These are phyloP conservation scores for Scolopax bukidnonensis DNA, from an alignment of 2,797 vertebrate genomes.

Conservation along the genomic window DNA sequence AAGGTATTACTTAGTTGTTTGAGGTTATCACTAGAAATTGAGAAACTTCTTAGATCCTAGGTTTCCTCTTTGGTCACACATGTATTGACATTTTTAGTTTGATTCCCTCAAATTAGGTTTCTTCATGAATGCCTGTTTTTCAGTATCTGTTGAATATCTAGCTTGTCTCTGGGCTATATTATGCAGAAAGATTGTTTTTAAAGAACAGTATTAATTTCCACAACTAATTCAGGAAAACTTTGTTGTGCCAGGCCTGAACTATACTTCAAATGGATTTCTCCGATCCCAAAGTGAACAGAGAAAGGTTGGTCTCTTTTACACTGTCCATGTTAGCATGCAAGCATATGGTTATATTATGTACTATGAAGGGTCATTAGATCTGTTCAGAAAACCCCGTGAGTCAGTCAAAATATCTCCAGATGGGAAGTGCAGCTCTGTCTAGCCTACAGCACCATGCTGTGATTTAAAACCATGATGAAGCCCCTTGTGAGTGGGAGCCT, in stretches of 20 bases:
- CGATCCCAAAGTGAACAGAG: neutral
- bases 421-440: slow-evolving; percentile 38
- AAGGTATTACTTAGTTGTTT: neutral
- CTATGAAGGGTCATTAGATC: slow-evolving; percentile 35
- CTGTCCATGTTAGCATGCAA: neutral
- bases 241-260: neutral
- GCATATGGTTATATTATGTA: slow-evolving; percentile 21
- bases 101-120: neutral
- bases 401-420: slow-evolving; percentile 59
- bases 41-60: neutral
- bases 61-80: neutral
- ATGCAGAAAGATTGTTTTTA: neutral
- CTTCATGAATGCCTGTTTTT: neutral
- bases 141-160: neutral
- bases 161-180: neutral
- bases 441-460: slow-evolving; percentile 38
- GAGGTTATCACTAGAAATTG: neutral
- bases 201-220: neutral
- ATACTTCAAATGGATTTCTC: neutral
- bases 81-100: neutral
- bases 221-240: neutral
- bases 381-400: neutral
- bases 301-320: neutral
- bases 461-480: slow-evolving; percentile 61
- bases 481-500: slow-evolving; percentile 39